Percentiles rank a stretch among this genome's conserved stretches.
phyloP scores from a whole-genome alignment of 2,797 vertebrate genomes.

The Okamejei kenojei region DNA sequence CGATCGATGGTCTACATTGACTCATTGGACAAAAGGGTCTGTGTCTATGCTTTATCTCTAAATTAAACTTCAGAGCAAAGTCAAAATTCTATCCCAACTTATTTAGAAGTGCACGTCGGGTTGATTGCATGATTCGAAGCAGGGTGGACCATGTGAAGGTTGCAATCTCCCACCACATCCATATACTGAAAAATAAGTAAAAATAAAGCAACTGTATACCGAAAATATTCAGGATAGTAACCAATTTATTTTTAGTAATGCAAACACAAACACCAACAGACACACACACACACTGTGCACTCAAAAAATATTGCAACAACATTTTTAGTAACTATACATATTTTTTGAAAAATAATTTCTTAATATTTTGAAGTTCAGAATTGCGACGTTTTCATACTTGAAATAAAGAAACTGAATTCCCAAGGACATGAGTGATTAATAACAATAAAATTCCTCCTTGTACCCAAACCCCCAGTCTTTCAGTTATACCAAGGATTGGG shows the following conservation, averaged over 20 bases:
- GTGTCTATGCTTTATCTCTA: too few species aligned
- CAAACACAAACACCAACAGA: not conserved
- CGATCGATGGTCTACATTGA: too few species aligned
- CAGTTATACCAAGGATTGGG: not conserved
- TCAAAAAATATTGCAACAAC: not conserved
- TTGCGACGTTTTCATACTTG: not conserved
- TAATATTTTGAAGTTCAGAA: not conserved
- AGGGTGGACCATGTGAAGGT: too few species aligned
- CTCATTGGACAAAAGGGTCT: too few species aligned
- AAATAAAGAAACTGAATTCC: not conserved
- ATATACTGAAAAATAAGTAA: not conserved
- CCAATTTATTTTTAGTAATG: constrained; percentile 15
- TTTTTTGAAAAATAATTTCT: not conserved
- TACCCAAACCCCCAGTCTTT: not conserved
- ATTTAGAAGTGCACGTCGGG: not conserved
- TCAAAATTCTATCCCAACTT: not conserved
- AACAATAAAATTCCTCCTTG: not conserved
- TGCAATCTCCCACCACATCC: not conserved
- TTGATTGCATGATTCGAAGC: too few species aligned
- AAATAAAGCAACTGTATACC: not conserved
- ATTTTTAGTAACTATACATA: not conserved
- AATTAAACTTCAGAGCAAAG: not conserved
- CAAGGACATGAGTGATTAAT: not conserved
- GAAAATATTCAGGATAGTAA: not conserved
- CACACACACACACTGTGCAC: too few species aligned